Base-by-base conservation (phyloP, 2,113 vertebrate genomes). In the Limanda limanda region DNA sequence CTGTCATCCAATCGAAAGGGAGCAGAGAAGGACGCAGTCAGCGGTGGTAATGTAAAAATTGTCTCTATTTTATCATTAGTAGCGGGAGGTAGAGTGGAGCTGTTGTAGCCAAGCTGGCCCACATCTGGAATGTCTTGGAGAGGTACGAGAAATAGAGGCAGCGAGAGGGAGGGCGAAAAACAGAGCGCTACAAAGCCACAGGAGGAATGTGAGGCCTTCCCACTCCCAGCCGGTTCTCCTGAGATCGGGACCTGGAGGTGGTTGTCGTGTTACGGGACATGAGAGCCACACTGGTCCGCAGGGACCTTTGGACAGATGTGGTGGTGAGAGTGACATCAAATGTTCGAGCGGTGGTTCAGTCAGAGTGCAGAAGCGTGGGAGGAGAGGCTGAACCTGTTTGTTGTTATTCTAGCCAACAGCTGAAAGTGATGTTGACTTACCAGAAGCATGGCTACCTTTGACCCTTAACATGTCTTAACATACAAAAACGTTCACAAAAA, bases 101-200 rank as follows among this genome's bases (percentile, higher is more conserved):
- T 47, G 73, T 11, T 54, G 67, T 1, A 52, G 72, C 67, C 56
- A 66, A 55, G 74, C 68, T 60, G 71, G 21, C 65, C 62, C 84
- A 76, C 90, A 86, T 83, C 72, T 85, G 82, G 86, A 91, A 89
- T 78, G 66, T 76, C 82, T 85, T 82, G 81, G 71, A 81, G 79
- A 78, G 51, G 71, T 65, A 75, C 71, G 60, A 81, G 66, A 83
- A 79, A 82, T 9, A 31, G 63, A 73, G 73, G 51, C 47, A 27
- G 40, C 61, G 63, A 63, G 52, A 25, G 7, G 14, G 61, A 62
- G 8, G 21, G 31, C 40, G 55, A 17, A 42, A 74, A 12, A 83
- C 74, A 66, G 51, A 76, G 74, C 25, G 68, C 83, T 54, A 76
- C 40, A 68, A 79, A 84, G 74, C 84, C 88, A 83, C 85, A 73